phyloP scores from a whole-genome alignment of 2,888 invertebrate species.

The Heliconius cydno region DNA sequence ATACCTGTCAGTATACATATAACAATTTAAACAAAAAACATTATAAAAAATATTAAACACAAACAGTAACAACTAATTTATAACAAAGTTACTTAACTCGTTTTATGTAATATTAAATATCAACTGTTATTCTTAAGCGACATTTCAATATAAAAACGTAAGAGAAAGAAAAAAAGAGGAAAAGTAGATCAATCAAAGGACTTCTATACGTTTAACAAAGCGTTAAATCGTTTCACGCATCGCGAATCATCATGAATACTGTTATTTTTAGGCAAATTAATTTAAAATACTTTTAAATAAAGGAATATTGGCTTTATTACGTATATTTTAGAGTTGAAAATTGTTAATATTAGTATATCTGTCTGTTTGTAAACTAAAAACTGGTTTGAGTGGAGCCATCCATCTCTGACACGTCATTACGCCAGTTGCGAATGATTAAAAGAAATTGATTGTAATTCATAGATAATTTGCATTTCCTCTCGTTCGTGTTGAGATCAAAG shows the following conservation, averaged over 20 bases:
- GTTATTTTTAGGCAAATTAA: constrained; percentile 50
- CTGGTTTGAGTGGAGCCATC: constrained; percentile 66
- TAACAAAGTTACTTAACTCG: neutral
- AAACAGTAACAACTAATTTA: neutral
- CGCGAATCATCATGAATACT: constrained; percentile 46
- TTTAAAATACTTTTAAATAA: constrained; percentile 9
- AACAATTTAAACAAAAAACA: neutral
- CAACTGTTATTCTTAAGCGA: neutral
- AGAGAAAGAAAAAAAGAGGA: neutral
- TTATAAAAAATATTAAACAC: neutral
- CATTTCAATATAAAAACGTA: constrained; percentile 13
- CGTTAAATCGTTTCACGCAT: constrained; percentile 51
- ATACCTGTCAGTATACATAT: neutral
- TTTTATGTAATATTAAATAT: neutral
- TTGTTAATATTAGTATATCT: neutral
- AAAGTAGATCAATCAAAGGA: constrained; percentile 42
- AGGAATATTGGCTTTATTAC: constrained; percentile 18
- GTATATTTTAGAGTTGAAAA: neutral
- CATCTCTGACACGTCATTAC: constrained; percentile 57
- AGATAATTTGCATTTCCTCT: constrained; percentile 19
- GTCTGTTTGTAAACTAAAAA: constrained; percentile 47
- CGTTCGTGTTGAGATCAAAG: constrained; percentile 20
- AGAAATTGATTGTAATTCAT: constrained; percentile 43
- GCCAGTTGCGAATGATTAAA: constrained; percentile 46
- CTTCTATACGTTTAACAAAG: constrained; percentile 44